phyloP scores from a whole-genome alignment of 2,888 invertebrate species.

The Heterodera filipjevi region DNA sequence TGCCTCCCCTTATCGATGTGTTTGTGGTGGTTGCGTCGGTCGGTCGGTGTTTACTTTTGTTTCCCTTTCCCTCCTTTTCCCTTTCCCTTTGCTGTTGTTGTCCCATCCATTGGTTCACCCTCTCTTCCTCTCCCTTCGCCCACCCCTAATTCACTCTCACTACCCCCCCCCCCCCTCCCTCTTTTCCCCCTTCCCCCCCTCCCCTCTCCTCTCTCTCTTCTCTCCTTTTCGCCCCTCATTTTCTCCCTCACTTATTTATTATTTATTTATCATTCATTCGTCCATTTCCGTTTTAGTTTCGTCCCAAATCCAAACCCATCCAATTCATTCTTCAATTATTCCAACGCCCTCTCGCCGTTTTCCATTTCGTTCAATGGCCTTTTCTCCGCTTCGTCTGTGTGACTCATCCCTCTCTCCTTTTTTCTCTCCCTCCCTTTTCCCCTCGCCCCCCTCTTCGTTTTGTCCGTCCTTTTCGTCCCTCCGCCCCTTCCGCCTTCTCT shows the following conservation, averaged over 20 bases:
- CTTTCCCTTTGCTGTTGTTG: background rate
- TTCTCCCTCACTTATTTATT: background rate
- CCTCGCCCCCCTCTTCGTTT: background rate
- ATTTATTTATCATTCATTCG: background rate
- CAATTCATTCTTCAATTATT: background rate
- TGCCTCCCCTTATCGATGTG: background rate
- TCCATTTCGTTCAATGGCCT: background rate
- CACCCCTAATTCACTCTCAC: background rate
- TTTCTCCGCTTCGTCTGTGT: background rate
- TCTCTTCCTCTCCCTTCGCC: background rate
- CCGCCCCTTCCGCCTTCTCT: background rate
- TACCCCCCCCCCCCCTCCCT: background rate
- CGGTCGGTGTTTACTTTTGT: background rate
- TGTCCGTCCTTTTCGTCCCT: background rate
- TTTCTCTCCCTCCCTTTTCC: background rate
- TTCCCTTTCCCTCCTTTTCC: background rate
- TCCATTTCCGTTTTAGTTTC: background rate
- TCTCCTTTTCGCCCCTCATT: background rate
- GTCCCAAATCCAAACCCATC: background rate
- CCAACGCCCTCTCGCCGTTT: background rate
- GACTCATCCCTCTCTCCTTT: background rate
- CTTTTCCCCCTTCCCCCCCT: background rate
- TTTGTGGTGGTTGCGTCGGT: background rate
- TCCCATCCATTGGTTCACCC: background rate
- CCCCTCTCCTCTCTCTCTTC: background rate